Conservation (phyloP, 2,888 invertebrate species). For the Ormia ochracea region DNA sequence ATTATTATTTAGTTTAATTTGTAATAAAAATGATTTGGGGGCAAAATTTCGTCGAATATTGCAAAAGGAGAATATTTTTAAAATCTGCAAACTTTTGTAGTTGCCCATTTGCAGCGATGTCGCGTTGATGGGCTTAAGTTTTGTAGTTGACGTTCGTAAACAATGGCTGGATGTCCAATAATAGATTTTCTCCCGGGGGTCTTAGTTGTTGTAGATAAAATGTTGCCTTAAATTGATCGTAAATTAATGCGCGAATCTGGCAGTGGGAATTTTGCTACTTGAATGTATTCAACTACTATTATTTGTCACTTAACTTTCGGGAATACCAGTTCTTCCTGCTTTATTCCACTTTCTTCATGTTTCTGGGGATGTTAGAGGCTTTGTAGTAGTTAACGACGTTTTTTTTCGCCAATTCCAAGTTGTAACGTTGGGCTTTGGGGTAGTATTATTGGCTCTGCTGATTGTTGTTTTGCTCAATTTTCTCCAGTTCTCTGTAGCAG, state of each 20-base stretch:
- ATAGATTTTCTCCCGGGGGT: too few species aligned
- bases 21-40: conserved; percentile 22
- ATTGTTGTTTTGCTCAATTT: conserved; percentile 14
- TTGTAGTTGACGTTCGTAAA: too few species aligned
- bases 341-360: conserved; percentile 1
- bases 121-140: too few species aligned
- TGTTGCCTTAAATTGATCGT: too few species aligned
- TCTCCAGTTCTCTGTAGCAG: conserved; percentile 10
- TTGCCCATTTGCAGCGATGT: conserved; percentile 22
- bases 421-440: background rate
- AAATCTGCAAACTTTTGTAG: conserved; percentile 13
- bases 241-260: too few species aligned
- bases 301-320: background rate
- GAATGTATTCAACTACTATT: background rate
- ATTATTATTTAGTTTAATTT: too few species aligned
- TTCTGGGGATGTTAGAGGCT: conserved; percentile 5
- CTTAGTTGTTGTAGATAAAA: too few species aligned
- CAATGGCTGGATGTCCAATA: too few species aligned
- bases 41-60: conserved; percentile 10
- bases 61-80: background rate
- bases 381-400: conserved; percentile 12
- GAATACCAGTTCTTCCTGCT: background rate
- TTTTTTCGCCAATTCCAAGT: conserved; percentile 19
- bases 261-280: too few species aligned
- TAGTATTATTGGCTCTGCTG: background rate